phyloP scores from a whole-genome alignment of 2,797 vertebrate species.

The Ataeniobius toweri region DNA sequence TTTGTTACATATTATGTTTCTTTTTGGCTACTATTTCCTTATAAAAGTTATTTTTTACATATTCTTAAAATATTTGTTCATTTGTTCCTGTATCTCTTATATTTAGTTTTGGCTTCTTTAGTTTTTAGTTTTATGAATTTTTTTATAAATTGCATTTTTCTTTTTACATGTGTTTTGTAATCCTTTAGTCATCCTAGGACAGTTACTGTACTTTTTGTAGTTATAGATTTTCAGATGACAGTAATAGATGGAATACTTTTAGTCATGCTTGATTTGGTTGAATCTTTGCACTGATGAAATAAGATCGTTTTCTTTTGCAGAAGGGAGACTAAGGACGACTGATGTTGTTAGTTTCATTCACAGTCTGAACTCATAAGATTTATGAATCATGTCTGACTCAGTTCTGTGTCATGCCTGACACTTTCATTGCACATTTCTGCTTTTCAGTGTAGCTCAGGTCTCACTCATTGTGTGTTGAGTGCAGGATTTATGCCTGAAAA shows the following conservation, averaged over 20 bases:
- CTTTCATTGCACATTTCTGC: not conserved
- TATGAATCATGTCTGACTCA: constrained; percentile 1
- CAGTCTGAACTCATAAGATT: not conserved
- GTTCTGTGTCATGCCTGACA: not conserved
- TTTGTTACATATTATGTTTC: no score
- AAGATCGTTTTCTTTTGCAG: not conserved
- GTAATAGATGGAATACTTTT: not conserved
- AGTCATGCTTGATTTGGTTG: not conserved
- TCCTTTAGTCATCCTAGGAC: no score
- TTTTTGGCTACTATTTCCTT: no score
- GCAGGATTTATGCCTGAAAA: not conserved
- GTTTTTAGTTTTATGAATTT: no score
- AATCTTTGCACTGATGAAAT: not conserved
- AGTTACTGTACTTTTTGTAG: no score
- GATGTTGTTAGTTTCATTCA: not conserved
- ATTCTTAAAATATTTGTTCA: no score
- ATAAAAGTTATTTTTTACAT: no score
- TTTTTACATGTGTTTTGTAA: no score
- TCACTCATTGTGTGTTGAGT: not conserved
- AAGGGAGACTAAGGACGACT: not conserved
- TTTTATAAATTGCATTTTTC: no score
- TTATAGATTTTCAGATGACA: no score
- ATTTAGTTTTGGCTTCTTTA: no score
- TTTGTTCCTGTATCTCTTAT: no score
- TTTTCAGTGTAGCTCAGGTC: not conserved